Evolutionary conservation across 2,113 vertebrate species (phyloP).

Genomic region (Xenotilapia caudafasciata): DNA sequence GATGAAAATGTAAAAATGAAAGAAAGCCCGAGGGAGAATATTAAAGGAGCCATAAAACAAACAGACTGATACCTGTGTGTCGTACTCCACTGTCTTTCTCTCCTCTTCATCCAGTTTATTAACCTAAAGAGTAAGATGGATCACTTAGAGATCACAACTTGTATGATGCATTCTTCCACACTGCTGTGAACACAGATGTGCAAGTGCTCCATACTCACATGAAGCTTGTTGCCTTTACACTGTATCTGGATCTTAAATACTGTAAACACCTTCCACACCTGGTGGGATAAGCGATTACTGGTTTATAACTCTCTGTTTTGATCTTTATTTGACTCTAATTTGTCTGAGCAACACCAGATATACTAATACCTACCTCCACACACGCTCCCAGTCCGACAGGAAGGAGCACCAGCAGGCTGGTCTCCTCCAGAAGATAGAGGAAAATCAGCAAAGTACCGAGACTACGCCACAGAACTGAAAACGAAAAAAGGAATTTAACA

Average conservation of each 20-base stretch:
- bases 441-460: slow-evolving; percentile 91
- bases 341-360: neutral
- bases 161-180: neutral
- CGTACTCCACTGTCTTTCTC: slow-evolving; percentile 63
- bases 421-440: slow-evolving; percentile 89
- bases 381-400: slow-evolving; percentile 86
- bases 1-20: neutral
- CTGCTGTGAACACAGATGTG: neutral
- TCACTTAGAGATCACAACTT: accelerated
- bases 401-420: slow-evolving; percentile 86
- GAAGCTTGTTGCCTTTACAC: slow-evolving; percentile 33
- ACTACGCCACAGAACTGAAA: slow-evolving; percentile 88
- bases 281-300: neutral
- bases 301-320: neutral
- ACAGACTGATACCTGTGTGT: slow-evolving; percentile 57
- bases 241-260: slow-evolving; percentile 50
- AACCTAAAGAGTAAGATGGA: slow-evolving; percentile 23
- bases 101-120: slow-evolving; percentile 65
- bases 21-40: neutral
- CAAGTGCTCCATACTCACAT: slow-evolving; percentile 45
- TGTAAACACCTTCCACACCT: slow-evolving; percentile 94
- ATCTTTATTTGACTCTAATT: neutral
- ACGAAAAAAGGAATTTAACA: neutral
- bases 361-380: slow-evolving; percentile 76
- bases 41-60: neutral